These are phyloP conservation scores for Drosophila pegasa DNA, from an alignment of 2,888 invertebrate species.

Conservation along the genomic window DNA sequence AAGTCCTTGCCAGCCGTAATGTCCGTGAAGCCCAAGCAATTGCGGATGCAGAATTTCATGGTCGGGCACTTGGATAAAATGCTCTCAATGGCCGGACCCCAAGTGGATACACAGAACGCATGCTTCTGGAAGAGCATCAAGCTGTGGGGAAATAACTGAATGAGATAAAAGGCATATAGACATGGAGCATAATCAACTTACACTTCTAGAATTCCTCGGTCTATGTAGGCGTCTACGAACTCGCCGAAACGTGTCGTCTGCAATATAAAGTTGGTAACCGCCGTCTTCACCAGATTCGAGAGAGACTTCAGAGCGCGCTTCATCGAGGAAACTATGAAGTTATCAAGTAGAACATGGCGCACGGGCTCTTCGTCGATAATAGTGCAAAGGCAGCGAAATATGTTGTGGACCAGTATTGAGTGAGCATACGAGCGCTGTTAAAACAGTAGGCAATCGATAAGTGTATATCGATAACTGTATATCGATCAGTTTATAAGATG, in stretches of 20 bases:
- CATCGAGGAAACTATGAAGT: slow-evolving; percentile 69
- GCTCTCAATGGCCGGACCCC: slow-evolving; percentile 87
- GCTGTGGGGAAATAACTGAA: slow-evolving; percentile 36
- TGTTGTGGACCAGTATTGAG: slow-evolving; percentile 73
- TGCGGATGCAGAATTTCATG: slow-evolving; percentile 88
- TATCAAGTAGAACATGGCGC: slow-evolving; percentile 54
- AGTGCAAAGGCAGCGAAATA: slow-evolving; percentile 81
- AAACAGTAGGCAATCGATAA: background rate
- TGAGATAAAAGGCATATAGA: background rate
- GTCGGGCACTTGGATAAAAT: slow-evolving; percentile 87
- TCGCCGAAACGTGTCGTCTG: slow-evolving; percentile 77
- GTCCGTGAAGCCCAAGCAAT: slow-evolving; percentile 87
- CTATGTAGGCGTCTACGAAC: slow-evolving; percentile 74
- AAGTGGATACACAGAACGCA: slow-evolving; percentile 85
- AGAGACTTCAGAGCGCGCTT: slow-evolving; percentile 76
- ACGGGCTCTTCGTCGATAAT: slow-evolving; percentile 71
- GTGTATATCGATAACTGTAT: background rate
- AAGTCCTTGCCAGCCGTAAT: slow-evolving; percentile 85
- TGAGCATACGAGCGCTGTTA: slow-evolving; percentile 64
- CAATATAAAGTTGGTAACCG: slow-evolving; percentile 82
- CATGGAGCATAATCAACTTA: too few relatives aligned
- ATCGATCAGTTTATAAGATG: background rate
- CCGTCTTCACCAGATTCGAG: slow-evolving; percentile 76
- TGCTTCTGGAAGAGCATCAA: slow-evolving; percentile 77
- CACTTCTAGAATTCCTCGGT: slow-evolving; percentile 78